Evolutionary conservation across 2,113 vertebrate species (phyloP), one percentile per base, ranked within the genome.

Genomic region (Pituophis catenifer): DNA sequence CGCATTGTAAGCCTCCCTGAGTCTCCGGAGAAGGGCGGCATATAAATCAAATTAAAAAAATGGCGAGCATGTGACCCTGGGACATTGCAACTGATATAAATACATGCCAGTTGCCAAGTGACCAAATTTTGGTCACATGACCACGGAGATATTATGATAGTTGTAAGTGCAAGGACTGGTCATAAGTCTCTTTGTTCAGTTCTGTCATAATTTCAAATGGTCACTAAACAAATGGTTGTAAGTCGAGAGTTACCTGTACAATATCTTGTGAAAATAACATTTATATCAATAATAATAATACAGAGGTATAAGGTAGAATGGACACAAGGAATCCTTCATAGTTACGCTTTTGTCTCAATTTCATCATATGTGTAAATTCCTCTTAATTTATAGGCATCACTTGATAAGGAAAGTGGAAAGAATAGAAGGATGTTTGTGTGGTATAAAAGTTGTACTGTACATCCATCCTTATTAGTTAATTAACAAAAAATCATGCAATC

Each of bases 321-420:
- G 85, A 29, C 58, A 17, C 2, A 50, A 86, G 54, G 55, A 52
- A 9, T 9, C 50, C 87, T 94, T 96, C 95, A 94, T 96, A 97
- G 95, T 94, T 91, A 90, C 92, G 92, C 94, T 86, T 95, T 93
- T 96, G 88, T 57, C 95, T 89, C 94, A 96, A 10, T 95, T 93
- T 96, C 92, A 96, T 96, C 92, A 96, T 95, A 95, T 95, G 91
- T 93, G 91, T 55, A 55, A 93, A 92, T 94, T 65, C 24, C 33
- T 95, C 86, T n/a, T 94, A 93, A 95, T 92, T 1, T 90, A 90
- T 91, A 23, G 5, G 0, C 48, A 92, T 86, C 65, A 12, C 93
- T 10, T 38, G 90, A 19, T 93, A 92, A 94, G 90, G 62, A 96
- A 95, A 94, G 90, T 57, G 88, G 24, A 44, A n/a, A 48, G 85